phyloP scores from a whole-genome alignment of 1,140 invertebrate species.

The Bombus cullumanus region DNA sequence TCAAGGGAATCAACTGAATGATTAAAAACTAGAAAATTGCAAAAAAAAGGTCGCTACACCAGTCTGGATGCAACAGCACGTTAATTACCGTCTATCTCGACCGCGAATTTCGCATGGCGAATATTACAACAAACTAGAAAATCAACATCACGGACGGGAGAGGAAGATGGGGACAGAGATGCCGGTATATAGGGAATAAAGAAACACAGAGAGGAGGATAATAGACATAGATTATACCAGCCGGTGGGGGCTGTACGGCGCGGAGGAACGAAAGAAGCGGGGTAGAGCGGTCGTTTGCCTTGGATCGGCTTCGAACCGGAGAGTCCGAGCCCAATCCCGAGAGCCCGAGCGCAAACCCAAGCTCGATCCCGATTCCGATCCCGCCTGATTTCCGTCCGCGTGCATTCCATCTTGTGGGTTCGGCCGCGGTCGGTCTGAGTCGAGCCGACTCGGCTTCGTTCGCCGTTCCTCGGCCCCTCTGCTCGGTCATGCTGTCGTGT shows the following conservation, averaged over 20 bases:
- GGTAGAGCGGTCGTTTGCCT: conserved; percentile 81
- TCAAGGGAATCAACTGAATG: background rate
- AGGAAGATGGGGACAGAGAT: conserved; percentile 29
- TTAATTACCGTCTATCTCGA: conserved; percentile 3
- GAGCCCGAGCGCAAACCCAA: conserved; percentile 44
- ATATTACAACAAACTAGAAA: conserved; percentile 33
- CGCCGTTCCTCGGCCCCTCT: conserved; percentile 38
- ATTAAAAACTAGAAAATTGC: background rate
- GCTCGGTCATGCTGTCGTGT: conserved; percentile 65
- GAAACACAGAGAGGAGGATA: conserved; percentile 54
- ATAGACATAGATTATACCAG: conserved; percentile 69
- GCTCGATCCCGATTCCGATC: conserved; percentile 77
- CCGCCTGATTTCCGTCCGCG: conserved; percentile 75
- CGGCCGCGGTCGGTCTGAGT: conserved; percentile 52
- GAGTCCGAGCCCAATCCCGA: conserved; percentile 57
- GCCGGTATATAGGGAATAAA: conserved; percentile 25
- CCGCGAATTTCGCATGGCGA: conserved; percentile 30
- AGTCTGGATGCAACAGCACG: background rate
- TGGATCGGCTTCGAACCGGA: conserved; percentile 79
- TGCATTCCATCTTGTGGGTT: conserved; percentile 74
- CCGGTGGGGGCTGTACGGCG: conserved; percentile 15
- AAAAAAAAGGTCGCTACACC: background rate
- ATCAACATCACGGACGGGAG: conserved; percentile 38
- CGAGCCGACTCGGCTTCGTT: conserved; percentile 30
- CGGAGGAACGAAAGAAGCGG: conserved; percentile 59